Base-by-base conservation (phyloP, 2,888 invertebrate genomes). In the Tachina fera region DNA sequence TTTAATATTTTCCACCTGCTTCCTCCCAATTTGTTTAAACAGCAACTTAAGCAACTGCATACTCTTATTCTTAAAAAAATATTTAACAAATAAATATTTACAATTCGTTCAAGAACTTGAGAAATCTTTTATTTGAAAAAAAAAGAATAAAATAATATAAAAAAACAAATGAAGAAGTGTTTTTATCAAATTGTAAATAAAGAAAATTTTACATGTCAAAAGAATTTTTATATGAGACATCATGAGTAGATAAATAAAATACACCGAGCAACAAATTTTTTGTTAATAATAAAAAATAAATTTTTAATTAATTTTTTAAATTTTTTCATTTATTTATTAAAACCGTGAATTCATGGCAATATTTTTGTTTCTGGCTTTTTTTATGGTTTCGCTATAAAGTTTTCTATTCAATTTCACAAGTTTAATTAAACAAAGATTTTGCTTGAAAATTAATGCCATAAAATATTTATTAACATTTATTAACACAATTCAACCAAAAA, bases 1-100 rank as follows among this genome's bases (percentile, higher is more conserved):
- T 19, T 56, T 19, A 14, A 58, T 67, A 9, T 39, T 67, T 67
- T 58, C 45, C 75, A 76, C 56, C 65, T 76, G 65, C 41, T 45
- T 43, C 19, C 41, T 45, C 41, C 19, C 11, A 41, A n/a, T 61
- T 56, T 74, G 4, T 39, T 72, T 49, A 47, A 60, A 39, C 31
- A 31, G 31, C 41, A 56, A 22, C 45, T 76, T 53, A 65, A 76
- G 53, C 43, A 56, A 56, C 39, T 67, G 10, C 13, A 3, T 19
- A 53, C 65, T 11, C 41, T 11, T 16, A 11, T 19, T 47, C n/a
- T 11, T 47, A 31, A 31, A 13, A 22, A 70, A 70, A 53, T 70
- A 78, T 71, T 70, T 71, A 53, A 53, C 19, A 31, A 63, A 61
- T 43, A 70, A 71, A 78, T 71, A 79, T 79, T 79, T 79, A 47